Percentiles rank a stretch among this genome's conserved stretches.
Conservation (phyloP, 2,888 invertebrate genomes). For the Drepana falcataria region DNA sequence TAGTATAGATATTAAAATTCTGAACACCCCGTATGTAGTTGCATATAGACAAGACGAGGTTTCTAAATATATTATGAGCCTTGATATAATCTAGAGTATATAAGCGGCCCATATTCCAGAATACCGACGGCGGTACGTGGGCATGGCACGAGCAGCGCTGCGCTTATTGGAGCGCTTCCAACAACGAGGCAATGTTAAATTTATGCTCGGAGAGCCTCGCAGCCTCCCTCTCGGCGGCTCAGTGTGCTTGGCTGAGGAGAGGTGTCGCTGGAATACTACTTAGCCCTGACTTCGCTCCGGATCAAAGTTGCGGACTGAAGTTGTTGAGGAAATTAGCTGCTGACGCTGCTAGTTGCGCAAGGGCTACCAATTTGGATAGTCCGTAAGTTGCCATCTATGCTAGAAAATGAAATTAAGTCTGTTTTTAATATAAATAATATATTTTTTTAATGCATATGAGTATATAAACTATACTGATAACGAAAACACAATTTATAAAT, state of each 20-base stretch:
- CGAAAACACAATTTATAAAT: too few species aligned
- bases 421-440: too few species aligned
- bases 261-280: conserved; percentile 54
- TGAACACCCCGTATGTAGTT: too few species aligned
- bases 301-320: conserved; percentile 41
- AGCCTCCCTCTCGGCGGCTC: conserved; percentile 44
- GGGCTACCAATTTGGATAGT: conserved; percentile 40
- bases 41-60: too few species aligned
- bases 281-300: conserved; percentile 42
- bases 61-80: too few species aligned
- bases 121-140: conserved; percentile 38
- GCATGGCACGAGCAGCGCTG: conserved; percentile 42
- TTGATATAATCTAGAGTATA: background rate
- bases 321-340: conserved; percentile 47
- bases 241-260: conserved; percentile 57
- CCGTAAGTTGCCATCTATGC: conserved; percentile 44
- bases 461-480: too few species aligned
- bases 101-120: conserved; percentile 14
- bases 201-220: conserved; percentile 49
- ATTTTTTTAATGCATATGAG: too few species aligned
- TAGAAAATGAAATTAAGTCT: too few species aligned
- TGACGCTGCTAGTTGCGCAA: conserved; percentile 51
- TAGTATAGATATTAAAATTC: too few species aligned
- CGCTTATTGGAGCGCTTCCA: conserved; percentile 40
- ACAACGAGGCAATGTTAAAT: conserved; percentile 50